These are phyloP conservation scores for Lates japonicus DNA, from an alignment of 2,797 vertebrate species.

Conservation along the genomic window DNA sequence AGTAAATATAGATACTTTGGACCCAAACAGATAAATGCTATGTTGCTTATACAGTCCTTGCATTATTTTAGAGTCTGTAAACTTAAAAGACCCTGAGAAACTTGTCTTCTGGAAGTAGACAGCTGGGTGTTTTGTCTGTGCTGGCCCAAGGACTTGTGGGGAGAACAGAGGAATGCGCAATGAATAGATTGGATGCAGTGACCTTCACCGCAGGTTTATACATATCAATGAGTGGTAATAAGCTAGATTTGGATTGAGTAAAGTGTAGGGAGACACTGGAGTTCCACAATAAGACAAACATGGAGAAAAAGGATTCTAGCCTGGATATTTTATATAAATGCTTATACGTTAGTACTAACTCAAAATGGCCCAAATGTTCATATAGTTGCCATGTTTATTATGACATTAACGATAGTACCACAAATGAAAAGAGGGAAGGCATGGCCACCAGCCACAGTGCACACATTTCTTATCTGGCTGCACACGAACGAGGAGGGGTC, in stretches of 20 bases:
- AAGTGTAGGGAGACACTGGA: conserved; percentile 1
- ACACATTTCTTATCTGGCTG: conserved; percentile 74
- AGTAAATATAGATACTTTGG: neutral
- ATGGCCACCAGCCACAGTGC: conserved; percentile 17
- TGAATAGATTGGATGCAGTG: conserved; percentile 51
- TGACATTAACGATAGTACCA: conserved; percentile 60
- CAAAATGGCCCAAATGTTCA: neutral
- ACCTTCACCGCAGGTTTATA: conserved; percentile 58
- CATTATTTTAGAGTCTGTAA: conserved; percentile 39
- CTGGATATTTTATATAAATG: neutral
- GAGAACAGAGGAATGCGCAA: conserved; percentile 47
- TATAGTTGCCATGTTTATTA: conserved; percentile 53
- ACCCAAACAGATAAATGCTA: neutral
- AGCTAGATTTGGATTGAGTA: conserved; percentile 13
- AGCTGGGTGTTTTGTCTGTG: conserved; percentile 76
- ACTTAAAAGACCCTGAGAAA: conserved; percentile 18
- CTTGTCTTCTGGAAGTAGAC: conserved; percentile 28
- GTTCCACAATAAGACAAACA: neutral
- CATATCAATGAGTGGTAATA: conserved; percentile 29
- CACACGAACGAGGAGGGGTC: conserved; percentile 78
- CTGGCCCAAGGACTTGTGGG: conserved; percentile 72
- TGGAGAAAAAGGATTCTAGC: neutral
- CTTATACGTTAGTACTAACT: neutral
- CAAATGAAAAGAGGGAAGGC: conserved; percentile 73
- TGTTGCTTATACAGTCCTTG: neutral